A percentile compares a stretch with the other conserved stretches of the same genome.
phyloP scores from a whole-genome alignment of 2,797 vertebrate species.

The Malacoctenus gilli region DNA sequence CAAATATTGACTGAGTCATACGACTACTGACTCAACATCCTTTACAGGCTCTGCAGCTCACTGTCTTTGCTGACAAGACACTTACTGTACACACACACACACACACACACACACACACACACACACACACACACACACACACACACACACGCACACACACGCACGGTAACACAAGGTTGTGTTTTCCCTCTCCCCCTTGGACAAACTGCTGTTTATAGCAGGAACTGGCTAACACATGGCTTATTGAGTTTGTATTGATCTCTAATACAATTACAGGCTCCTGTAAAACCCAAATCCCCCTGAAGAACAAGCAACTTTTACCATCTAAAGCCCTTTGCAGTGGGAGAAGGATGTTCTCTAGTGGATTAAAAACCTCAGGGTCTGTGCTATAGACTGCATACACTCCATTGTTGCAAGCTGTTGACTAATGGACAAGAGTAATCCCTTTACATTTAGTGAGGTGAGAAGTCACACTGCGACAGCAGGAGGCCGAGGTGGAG shows the following conservation, averaged over 20 bases:
- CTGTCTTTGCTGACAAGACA: constrained; percentile 47
- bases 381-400: constrained; percentile 34
- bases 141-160: constrained; percentile 5
- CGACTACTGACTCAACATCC: constrained; percentile 10
- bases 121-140: neutral
- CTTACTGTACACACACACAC: neutral
- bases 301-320: constrained; percentile 64
- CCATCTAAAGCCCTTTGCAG: constrained; percentile 55
- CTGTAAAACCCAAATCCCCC: constrained; percentile 70
- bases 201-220: constrained; percentile 72
- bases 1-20: constrained; percentile 1
- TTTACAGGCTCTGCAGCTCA: constrained; percentile 5
- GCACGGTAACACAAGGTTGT: neutral
- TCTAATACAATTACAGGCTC: constrained; percentile 70
- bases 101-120: constrained; percentile 4
- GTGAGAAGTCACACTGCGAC: constrained; percentile 32
- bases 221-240: constrained; percentile 64
- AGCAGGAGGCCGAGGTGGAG: constrained; percentile 1
- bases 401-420: constrained; percentile 36
- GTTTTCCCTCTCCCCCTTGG: constrained; percentile 48
- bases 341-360: constrained; percentile 53
- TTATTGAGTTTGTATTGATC: constrained; percentile 78
- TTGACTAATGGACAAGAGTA: constrained; percentile 63
- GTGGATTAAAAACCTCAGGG: constrained; percentile 59
- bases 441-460: constrained; percentile 63